Evolutionary conservation across 1,140 invertebrate genomes (phyloP), one percentile per base, ranked within the genome.

Genomic region (Matsumurasca onukii): DNA sequence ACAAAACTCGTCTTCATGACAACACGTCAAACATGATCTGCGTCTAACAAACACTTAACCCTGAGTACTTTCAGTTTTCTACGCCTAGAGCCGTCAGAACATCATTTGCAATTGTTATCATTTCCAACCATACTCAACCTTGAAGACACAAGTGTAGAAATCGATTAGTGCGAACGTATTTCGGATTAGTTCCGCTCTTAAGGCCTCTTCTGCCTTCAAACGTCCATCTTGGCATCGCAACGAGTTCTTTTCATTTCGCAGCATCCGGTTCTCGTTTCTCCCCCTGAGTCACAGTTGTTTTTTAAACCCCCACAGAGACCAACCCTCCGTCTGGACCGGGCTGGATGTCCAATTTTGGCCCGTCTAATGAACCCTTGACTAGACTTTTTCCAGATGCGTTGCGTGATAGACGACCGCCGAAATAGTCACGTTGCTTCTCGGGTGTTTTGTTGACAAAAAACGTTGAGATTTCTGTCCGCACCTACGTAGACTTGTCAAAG

Each of bases 241-340:
- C 34, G 34, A 5, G 34, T 39, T 17, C 5, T n/a, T n/a, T 39
- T 39, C 34, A 17, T 39, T 39, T 17, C 34, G 34, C 34, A 39
- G 34, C 55, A 29, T 59, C 55, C 55, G 55, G 55, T 59, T 3
- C 25, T 27, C 15, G 55, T 59, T 25, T 24, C 55, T 59, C 55
- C 55, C 55, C 34, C 34, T 17, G 34, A 9, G 34, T 39, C 34
- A 17, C 34, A 24, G 15, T 59, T 59, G 30, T 59, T 59, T 59
- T 59, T 59, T 59, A 59, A 59, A 59, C 55, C 55, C 55, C 55
- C 55, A 59, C 55, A 29, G 55, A 25, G 55, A 2, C 15, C 55
- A 24, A 59, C 55, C 55, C 55, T 59, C 55, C 24, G 24, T 2
- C 3, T 22, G 22, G 17, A 17, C 5, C 5, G 5, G 34, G 34